Percentiles rank a stretch among this genome's conserved stretches.
Evolutionary conservation across 2,113 vertebrate genomes (phyloP).

Genomic region (Parus major): DNA sequence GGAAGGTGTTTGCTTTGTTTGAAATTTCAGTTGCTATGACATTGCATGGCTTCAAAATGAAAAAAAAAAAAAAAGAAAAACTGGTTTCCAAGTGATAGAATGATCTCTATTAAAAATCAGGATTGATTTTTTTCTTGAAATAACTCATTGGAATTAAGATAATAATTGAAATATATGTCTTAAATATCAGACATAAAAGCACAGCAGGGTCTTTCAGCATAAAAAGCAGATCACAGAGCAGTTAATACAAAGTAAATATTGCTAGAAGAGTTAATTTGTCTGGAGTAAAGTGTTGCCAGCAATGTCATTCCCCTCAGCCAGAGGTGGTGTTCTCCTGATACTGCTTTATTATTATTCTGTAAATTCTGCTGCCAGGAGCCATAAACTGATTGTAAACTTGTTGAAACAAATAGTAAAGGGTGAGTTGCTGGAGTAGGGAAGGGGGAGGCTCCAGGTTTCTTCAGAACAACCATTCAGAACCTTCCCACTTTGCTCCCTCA

Average conservation of each 20-base stretch:
- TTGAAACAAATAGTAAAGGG: neutral
- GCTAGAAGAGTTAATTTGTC: neutral
- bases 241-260: neutral
- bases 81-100: neutral
- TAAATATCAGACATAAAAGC: neutral
- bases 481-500: neutral
- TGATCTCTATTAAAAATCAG: neutral
- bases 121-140: neutral
- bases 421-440: neutral
- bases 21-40: neutral
- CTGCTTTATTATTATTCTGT: neutral
- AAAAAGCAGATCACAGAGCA: neutral
- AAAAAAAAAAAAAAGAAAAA: neutral
- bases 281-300: neutral
- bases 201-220: neutral
- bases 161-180: neutral
- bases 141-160: neutral
- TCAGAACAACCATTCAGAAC: neutral
- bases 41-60: neutral
- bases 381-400: neutral
- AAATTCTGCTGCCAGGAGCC: neutral
- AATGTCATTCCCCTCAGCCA: neutral
- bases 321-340: neutral
- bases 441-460: neutral
- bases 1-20: neutral